Conservation (phyloP, 1,140 invertebrate genomes). For the Rhysida immarginata region DNA sequence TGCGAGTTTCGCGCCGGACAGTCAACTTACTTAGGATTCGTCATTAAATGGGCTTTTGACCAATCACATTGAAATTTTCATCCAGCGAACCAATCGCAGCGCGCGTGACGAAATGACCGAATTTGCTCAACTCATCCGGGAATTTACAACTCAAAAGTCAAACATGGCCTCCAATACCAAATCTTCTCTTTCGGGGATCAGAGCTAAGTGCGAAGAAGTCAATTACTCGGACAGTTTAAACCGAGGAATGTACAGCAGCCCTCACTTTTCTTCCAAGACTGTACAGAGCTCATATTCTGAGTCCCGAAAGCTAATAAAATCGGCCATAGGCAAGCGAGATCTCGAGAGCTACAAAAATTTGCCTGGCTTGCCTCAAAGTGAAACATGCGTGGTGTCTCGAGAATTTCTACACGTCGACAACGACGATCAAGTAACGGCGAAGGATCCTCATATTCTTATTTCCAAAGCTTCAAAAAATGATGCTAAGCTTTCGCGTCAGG, state of each 20-base stretch:
- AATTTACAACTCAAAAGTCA: constrained; percentile 14
- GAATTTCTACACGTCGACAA: too few relatives aligned
- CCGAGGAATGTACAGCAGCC: neutral
- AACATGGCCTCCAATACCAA: constrained; percentile 38
- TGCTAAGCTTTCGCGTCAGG: too few relatives aligned
- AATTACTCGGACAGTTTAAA: neutral
- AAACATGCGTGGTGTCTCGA: neutral
- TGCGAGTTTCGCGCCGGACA: neutral
- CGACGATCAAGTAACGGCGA: too few relatives aligned
- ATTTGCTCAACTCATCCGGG: constrained; percentile 16
- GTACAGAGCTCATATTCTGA: neutral
- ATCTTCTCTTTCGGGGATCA: constrained; percentile 10
- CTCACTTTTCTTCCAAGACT: neutral
- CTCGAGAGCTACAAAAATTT: constrained; percentile 17
- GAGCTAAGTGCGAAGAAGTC: constrained; percentile 13
- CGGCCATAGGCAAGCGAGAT: constrained; percentile 1
- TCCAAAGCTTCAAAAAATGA: too few relatives aligned
- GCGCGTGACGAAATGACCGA: constrained; percentile 1
- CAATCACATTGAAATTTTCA: neutral
- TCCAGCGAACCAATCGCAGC: constrained; percentile 15
- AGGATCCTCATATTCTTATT: too few relatives aligned
- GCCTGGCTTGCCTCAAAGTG: constrained; percentile 8
- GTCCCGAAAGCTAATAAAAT: neutral
- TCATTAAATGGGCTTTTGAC: neutral
- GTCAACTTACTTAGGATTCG: neutral